Conservation (phyloP, 92 coral and sea anemone species). For the Isaurus tuberculatus region DNA sequence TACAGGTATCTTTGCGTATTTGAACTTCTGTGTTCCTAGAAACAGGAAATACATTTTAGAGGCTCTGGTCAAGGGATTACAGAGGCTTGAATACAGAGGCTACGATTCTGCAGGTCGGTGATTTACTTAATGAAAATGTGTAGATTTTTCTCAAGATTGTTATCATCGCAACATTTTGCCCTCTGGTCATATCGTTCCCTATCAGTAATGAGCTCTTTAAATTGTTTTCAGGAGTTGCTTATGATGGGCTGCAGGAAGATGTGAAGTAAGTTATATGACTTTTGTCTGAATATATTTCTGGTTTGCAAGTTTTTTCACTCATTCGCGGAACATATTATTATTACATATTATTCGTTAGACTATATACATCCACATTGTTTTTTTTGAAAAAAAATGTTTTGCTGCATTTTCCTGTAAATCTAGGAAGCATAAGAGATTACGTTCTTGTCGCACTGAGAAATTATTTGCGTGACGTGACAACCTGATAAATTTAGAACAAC, state of each 20-base stretch:
- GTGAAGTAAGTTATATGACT: conserved; percentile 65
- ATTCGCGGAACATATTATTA: conserved; percentile 9
- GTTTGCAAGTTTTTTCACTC: conserved; percentile 12
- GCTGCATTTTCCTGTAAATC: neutral
- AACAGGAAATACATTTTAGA: conserved; percentile 87
- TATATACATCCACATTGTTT: neutral
- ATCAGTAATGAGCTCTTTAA: neutral
- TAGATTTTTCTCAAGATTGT: neutral
- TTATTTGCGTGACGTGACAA: conserved; percentile 34
- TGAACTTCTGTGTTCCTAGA: conserved; percentile 96
- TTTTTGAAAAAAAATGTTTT: too few species aligned
- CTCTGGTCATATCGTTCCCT: neutral
- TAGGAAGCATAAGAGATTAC: neutral
- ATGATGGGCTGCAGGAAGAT: conserved; percentile 69
- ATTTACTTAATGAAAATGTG: neutral
- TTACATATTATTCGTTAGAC: neutral
- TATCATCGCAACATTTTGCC: neutral
- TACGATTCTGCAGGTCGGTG: conserved; percentile 95
- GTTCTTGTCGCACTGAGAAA: too few species aligned
- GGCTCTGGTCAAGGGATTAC: conserved; percentile 87
- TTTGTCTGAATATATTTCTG: too few species aligned
- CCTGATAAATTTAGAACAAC: neutral
- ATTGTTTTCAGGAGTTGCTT: conserved; percentile 82
- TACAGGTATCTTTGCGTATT: conserved; percentile 94
- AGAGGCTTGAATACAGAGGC: conserved; percentile 93